phyloP scores from a whole-genome alignment of 2,113 vertebrate genomes.

The Salvelinus fontinalis region DNA sequence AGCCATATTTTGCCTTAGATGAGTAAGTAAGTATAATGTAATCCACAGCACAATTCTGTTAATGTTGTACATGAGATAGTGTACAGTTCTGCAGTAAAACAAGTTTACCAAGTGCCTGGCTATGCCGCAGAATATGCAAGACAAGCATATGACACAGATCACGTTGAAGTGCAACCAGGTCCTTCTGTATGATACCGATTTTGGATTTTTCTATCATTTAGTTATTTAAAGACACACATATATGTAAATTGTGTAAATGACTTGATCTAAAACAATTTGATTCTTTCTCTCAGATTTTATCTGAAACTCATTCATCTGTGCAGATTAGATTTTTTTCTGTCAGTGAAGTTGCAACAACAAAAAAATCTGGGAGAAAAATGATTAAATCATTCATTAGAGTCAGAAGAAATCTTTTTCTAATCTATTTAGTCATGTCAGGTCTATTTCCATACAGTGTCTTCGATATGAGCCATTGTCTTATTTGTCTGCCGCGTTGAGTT shows the following conservation, averaged over 20 bases:
- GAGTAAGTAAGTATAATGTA: slow-evolving; percentile 30
- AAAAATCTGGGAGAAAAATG: background rate
- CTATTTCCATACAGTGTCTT: slow-evolving; percentile 3
- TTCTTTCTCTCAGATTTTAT: background rate
- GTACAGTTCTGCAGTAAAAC: slow-evolving; percentile 44
- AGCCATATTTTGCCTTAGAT: slow-evolving; percentile 67
- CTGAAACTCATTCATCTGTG: background rate
- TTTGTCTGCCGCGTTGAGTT: slow-evolving; percentile 15
- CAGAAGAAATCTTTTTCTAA: background rate
- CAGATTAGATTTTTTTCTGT: background rate
- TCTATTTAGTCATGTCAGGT: slow-evolving; percentile 10
- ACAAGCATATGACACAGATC: slow-evolving; percentile 11
- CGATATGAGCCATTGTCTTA: background rate
- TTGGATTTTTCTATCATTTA: slow-evolving; percentile 6
- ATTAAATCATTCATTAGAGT: background rate
- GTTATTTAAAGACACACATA: slow-evolving; percentile 21
- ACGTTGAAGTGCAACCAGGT: slow-evolving; percentile 9
- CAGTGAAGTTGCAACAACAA: background rate
- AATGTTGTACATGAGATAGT: slow-evolving; percentile 24
- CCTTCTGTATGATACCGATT: background rate
- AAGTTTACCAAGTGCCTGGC: slow-evolving; percentile 70
- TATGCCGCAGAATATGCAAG: slow-evolving; percentile 47
- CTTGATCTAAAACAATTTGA: slow-evolving; percentile 21
- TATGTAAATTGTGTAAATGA: slow-evolving; percentile 54
- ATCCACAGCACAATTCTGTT: slow-evolving; percentile 42